Base-by-base conservation (phyloP, 1,140 invertebrate species). In the Stegodyphus dumicola region DNA sequence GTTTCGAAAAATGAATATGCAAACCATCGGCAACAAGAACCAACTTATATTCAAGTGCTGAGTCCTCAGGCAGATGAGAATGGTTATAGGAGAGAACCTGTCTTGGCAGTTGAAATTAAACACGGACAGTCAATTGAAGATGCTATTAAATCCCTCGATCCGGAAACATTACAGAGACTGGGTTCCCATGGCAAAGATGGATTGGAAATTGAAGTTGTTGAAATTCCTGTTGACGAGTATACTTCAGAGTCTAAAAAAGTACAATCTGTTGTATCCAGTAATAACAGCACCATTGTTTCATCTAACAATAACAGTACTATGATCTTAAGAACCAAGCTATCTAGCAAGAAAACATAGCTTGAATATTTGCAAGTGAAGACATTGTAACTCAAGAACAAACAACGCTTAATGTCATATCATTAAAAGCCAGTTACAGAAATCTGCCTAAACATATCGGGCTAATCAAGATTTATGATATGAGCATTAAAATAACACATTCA, bases 171-270 rank as follows among this genome's bases (percentile, higher is more conserved):
- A n/a, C 17, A 77, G 18, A 77, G 75, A 70, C 33, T 86, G 33
- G 84, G 84, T 33, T 60, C 75, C 9, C 75, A 86, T 18, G 70
- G 75, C 6, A 78, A 86, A 52, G 67, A 86, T 33, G 84, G 84
- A 18, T 60, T 86, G 13, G 84, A 86, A 66, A 86, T 86, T n/a
- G 84, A 86, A 86, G 84, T 86, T 1, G 84, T 86, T 52, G 84
- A 86, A 78, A 64, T 86, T 52, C 84, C 84, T 52, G 15, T 86
- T 6, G 84, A 86, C 7, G 84, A 86, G 52, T 86, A 86, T 67
- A n/a, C 54, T 73, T 71, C 67, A 2, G 84, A 86, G n/a, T 86
- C 84, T 6, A 86, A 86, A 53, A 86, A 86, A 54, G 33, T 15
- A 15, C 75, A 86, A 65, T 78, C 84, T 18, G 49, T 78, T 7